phyloP scores from a whole-genome alignment of 2,888 invertebrate genomes.

The Cabera pusaria region DNA sequence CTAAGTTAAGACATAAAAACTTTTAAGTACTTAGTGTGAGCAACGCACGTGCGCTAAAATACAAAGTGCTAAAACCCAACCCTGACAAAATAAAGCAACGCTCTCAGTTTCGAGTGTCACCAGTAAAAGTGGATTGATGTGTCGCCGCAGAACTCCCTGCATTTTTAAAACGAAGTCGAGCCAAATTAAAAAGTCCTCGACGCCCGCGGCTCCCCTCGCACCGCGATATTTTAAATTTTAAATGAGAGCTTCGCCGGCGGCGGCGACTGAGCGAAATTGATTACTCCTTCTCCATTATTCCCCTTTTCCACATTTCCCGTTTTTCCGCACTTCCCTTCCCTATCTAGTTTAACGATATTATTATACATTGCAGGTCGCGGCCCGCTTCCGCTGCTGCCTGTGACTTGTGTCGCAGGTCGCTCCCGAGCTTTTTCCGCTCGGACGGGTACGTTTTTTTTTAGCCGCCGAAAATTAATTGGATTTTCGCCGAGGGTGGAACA shows the following conservation, averaged over 20 bases:
- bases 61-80: slow-evolving; percentile 29
- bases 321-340: slow-evolving; percentile 66
- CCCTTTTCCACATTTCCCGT: slow-evolving; percentile 75
- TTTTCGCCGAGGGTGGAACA: slow-evolving; percentile 82
- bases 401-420: slow-evolving; percentile 41
- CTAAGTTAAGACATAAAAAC: slow-evolving; percentile 18
- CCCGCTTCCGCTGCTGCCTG: slow-evolving; percentile 34
- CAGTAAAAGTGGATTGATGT: slow-evolving; percentile 78
- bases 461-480: slow-evolving; percentile 82
- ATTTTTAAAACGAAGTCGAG: slow-evolving; percentile 76
- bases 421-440: slow-evolving; percentile 71
- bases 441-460: slow-evolving; percentile 75
- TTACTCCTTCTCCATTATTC: slow-evolving; percentile 82
- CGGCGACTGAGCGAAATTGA: slow-evolving; percentile 81
- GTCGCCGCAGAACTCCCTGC: slow-evolving; percentile 76
- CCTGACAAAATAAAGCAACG: slow-evolving; percentile 45
- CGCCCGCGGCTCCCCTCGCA: slow-evolving; percentile 62
- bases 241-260: slow-evolving; percentile 77
- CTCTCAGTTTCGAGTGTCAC: slow-evolving; percentile 56
- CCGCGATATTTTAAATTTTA: slow-evolving; percentile 80
- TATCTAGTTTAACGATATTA: slow-evolving; percentile 78
- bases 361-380: slow-evolving; percentile 52
- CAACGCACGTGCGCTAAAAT: slow-evolving; percentile 26
- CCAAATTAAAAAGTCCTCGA: slow-evolving; percentile 81
- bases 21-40: slow-evolving; percentile 21